Evolutionary conservation across 2,797 vertebrate genomes (phyloP), one percentile per base, ranked within the genome.

Genomic region (Helostoma temminkii): DNA sequence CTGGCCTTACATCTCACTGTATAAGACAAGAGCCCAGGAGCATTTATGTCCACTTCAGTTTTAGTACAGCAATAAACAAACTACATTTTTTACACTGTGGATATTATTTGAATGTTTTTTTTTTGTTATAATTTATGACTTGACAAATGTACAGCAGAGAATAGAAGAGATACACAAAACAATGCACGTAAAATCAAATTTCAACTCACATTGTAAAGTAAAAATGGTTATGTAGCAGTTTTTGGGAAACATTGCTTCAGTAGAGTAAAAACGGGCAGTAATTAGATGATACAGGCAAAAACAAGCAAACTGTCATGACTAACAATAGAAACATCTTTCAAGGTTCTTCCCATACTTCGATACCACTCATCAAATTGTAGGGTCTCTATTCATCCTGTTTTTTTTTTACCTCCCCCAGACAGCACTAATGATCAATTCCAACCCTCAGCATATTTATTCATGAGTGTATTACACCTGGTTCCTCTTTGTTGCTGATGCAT

Each of bases 391-490:
- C 68, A 68, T 77, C n/a, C 56, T 47, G 53, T 16, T 56, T 54
- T 50, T 41, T 21, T 63, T 68, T 69, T 47, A 16, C 65, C 66
- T 67, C 60, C 73, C 22, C 66, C 69, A 87, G 77, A 83, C 80
- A 67, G 50, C 82, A 73, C 80, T 89, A 89, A 91, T 90, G 88
- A 90, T 89, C 82, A 81, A 76, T 87, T 87, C 71, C 79, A 85
- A 71, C 78, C 80, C 78, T 78, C 65, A 63, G 63, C 81, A 79
- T 86, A 85, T 87, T 90, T 89, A 90, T 91, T 88, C 82, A 89
- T 81, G 85, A 85, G 81, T 81, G 71, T 81, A 87, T 90, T 91
- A 89, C 83, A 89, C 85, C 88, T 88, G 86, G 74, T 84, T 87
- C 74, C 71, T 82, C 78, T 88, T 82, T 86, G 80, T 84, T 86